These are phyloP conservation scores for Neolamprologus modestus DNA, from an alignment of 2,113 vertebrate species.

Conservation along the genomic window DNA sequence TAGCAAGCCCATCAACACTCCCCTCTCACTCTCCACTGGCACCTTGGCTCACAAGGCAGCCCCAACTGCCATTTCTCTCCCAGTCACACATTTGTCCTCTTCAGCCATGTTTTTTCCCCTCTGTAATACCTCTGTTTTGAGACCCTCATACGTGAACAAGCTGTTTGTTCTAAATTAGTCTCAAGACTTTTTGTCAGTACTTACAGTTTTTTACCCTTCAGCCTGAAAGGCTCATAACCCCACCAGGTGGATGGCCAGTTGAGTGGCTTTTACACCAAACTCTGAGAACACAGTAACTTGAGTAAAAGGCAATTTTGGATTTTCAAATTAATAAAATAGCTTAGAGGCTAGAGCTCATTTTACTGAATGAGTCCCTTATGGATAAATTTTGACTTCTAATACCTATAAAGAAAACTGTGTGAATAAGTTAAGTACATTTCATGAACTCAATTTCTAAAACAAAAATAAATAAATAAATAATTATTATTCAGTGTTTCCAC, in stretches of 20 bases:
- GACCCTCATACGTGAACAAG: conserved; percentile 13
- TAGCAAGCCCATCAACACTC: conserved; percentile 25
- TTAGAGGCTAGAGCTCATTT: not conserved
- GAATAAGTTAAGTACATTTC: not conserved
- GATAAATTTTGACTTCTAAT: not conserved
- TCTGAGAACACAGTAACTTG: not conserved
- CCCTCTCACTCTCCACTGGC: conserved; percentile 21
- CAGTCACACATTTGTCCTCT: conserved; percentile 31
- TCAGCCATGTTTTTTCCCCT: not conserved
- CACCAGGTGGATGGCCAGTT: not conserved
- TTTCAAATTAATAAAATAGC: not conserved
- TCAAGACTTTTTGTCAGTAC: not conserved
- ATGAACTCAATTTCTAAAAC: not conserved
- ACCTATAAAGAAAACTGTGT: not conserved
- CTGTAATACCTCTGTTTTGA: conserved; percentile 29
- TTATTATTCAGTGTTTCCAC: not conserved
- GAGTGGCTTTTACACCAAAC: not conserved
- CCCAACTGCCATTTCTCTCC: conserved; percentile 25
- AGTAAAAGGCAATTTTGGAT: not conserved
- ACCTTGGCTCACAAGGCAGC: conserved; percentile 21
- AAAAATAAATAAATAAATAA: not conserved
- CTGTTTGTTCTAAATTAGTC: not conserved
- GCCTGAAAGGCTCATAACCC: not conserved
- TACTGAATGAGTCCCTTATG: not conserved
- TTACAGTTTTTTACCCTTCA: not conserved